phyloP scores from a whole-genome alignment of 2,113 vertebrate genomes.

The Cyprinodon variegatus region DNA sequence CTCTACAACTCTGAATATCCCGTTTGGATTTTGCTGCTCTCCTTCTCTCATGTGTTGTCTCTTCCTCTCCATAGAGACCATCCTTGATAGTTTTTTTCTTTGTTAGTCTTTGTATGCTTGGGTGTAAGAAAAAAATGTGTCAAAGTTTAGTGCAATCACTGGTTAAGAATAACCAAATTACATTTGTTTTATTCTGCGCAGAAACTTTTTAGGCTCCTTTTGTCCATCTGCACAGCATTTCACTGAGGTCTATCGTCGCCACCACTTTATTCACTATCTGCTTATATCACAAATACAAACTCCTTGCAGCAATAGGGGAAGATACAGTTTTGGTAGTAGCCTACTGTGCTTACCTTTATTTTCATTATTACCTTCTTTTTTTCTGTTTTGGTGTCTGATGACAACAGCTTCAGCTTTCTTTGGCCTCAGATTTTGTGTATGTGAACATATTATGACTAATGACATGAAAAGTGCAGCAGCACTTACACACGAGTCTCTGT shows the following conservation, averaged over 20 bases:
- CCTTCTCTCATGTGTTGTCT: conserved; percentile 12
- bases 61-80: not conserved
- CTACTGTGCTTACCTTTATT: conserved; percentile 22
- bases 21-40: conserved; percentile 31
- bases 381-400: conserved; percentile 33
- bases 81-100: conserved; percentile 30
- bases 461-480: conserved; percentile 26
- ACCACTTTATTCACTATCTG: not conserved
- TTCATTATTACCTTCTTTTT: conserved; percentile 19
- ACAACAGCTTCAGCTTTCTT: conserved; percentile 30
- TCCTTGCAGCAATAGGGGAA: not conserved
- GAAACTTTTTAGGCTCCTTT: conserved; percentile 2
- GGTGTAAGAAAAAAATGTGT: conserved; percentile 41
- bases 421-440: conserved; percentile 31
- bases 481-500: conserved; percentile 48
- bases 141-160: conserved; percentile 49
- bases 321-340: conserved; percentile 11
- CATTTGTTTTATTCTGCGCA: conserved; percentile 17
- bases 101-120: conserved; percentile 18
- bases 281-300: conserved; percentile 6
- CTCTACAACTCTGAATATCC: conserved; percentile 59
- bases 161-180: conserved; percentile 43
- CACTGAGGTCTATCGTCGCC: conserved; percentile 1
- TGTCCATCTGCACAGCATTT: conserved; percentile 13
- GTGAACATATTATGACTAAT: conserved; percentile 42